Percentiles rank a stretch among this genome's conserved stretches.
phyloP scores from a whole-genome alignment of 2,113 vertebrate species.

The Romanogobio albipinnatus region DNA sequence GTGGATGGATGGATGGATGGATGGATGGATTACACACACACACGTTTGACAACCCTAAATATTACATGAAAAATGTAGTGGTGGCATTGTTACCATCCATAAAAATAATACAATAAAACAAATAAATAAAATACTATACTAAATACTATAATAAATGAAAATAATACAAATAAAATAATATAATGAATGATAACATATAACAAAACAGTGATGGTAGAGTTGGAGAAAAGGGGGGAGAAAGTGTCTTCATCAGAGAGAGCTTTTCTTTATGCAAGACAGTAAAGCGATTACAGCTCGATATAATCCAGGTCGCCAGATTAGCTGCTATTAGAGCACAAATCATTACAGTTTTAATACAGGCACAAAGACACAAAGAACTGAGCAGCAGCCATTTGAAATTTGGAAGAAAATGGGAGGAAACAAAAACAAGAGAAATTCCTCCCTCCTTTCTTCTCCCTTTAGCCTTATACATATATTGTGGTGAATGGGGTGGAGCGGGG shows the following conservation, averaged over 20 bases:
- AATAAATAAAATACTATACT: background rate
- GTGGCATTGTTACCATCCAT: background rate
- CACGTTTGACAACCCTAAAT: too few species aligned
- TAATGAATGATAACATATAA: background rate
- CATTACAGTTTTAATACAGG: constrained; percentile 44
- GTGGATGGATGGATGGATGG: too few species aligned
- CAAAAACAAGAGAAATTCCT: constrained; percentile 6
- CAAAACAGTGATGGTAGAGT: background rate
- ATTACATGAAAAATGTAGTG: too few species aligned
- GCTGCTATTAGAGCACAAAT: constrained; percentile 45
- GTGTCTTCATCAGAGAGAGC: background rate
- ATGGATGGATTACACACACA: too few species aligned
- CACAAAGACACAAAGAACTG: constrained; percentile 26
- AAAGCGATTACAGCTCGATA: constrained; percentile 41
- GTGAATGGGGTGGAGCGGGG: background rate
- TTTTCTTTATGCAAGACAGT: constrained; percentile 27
- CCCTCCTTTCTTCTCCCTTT: constrained; percentile 6
- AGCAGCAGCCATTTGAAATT: background rate
- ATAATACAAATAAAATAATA: too few species aligned
- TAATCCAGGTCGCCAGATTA: constrained; percentile 56
- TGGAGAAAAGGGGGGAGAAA: constrained; percentile 5
- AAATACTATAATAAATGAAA: background rate
- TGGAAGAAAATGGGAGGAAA: constrained; percentile 8
- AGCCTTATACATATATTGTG: background rate
- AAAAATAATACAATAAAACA: background rate